Evolutionary conservation across 2,113 vertebrate genomes (phyloP).

Genomic region (Cyprinodon tularosa): DNA sequence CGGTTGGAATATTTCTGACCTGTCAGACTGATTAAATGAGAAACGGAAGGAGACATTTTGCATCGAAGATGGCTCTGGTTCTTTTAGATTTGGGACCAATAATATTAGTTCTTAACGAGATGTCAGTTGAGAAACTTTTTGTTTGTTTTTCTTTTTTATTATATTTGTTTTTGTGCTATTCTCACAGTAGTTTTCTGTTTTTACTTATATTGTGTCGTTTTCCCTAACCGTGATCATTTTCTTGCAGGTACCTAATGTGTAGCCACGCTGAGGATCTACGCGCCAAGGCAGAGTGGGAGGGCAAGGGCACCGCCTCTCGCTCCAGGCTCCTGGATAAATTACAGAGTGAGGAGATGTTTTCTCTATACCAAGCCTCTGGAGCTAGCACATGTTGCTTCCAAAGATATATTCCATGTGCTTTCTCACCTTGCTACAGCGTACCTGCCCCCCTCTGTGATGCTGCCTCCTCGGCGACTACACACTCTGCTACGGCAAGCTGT

Average conservation of each 20-base stretch:
- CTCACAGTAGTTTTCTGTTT: not conserved
- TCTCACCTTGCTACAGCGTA: constrained; percentile 80
- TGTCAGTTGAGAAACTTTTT: not conserved
- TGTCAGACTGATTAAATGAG: not conserved
- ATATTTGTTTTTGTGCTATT: not conserved
- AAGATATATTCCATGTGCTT: not conserved
- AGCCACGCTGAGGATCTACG: constrained; percentile 96
- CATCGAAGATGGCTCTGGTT: not conserved
- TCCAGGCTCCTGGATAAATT: constrained; percentile 97
- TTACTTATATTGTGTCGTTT: not conserved
- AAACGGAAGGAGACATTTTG: not conserved
- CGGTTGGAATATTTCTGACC: not conserved
- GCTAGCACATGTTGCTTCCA: not conserved
- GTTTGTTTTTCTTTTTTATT: not conserved
- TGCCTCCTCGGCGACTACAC: constrained; percentile 96
- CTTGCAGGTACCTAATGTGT: constrained; percentile 95
- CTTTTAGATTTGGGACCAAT: not conserved
- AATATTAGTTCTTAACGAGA: not conserved
- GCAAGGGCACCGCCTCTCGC: constrained; percentile 93
- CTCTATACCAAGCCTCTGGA: not conserved
- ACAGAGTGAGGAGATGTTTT: constrained; percentile 85
- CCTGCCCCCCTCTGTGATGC: constrained; percentile 97
- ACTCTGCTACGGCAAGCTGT: constrained; percentile 95
- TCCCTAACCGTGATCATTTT: constrained; percentile 7
- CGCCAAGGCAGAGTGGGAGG: constrained; percentile 98